These are phyloP conservation scores for Spinus olivaceus DNA, from an alignment of 2,797 vertebrate species.

Conservation along the genomic window DNA sequence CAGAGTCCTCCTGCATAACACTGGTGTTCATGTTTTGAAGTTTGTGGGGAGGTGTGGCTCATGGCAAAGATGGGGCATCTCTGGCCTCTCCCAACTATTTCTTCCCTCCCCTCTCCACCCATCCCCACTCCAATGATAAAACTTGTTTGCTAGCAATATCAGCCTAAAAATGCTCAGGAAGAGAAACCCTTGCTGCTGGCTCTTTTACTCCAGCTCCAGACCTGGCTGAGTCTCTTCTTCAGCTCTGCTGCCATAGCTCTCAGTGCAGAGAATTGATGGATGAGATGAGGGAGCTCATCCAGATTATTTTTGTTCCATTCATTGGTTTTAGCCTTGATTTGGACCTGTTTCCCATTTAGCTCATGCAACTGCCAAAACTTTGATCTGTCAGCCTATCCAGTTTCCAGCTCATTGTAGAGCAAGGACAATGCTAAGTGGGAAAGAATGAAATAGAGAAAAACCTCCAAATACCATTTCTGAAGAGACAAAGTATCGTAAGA, in stretches of 20 bases:
- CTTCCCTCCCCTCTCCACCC: rapidly evolving
- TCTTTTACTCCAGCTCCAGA: background rate
- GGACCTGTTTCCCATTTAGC: background rate
- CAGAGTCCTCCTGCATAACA: background rate
- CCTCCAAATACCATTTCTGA: background rate
- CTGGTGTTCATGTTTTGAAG: background rate
- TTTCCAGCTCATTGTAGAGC: background rate
- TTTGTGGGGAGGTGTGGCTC: background rate
- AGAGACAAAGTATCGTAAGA: background rate
- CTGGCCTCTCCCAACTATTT: background rate
- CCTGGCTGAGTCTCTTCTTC: background rate
- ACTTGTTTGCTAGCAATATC: background rate
- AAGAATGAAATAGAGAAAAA: background rate
- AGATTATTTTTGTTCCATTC: background rate
- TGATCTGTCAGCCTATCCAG: background rate
- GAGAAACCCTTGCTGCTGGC: background rate
- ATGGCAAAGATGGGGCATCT: background rate
- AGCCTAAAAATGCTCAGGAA: background rate
- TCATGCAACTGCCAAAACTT: background rate
- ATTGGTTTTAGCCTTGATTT: background rate
- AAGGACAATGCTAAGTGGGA: background rate
- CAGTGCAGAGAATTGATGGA: background rate
- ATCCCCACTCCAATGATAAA: background rate
- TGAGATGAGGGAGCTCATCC: background rate
- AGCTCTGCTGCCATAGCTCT: background rate